Base-by-base conservation (phyloP, 2,888 invertebrate species). In the Ischnura elegans region DNA sequence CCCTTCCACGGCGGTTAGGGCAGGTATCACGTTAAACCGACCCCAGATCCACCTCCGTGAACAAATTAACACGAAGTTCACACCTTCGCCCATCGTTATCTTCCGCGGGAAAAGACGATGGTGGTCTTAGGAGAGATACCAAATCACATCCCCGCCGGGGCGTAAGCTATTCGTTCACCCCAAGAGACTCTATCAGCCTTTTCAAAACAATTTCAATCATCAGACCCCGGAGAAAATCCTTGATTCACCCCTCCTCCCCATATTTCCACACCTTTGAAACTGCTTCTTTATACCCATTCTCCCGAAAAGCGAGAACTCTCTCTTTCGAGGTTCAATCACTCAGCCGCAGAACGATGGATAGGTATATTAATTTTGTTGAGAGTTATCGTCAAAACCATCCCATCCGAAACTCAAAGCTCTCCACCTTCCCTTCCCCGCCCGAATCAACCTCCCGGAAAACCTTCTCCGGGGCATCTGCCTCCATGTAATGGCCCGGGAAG, bases 131-230 rank as follows among this genome's bases (percentile, higher is more conserved):
- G 10, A 36, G 10, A 76, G 5, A 25, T 25, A 25, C 2, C 21
- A 61, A 61, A 76, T 36, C 25, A 4, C 61, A 13, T 76, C 13
- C 6, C 13, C 36, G 13, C 36, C 36, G 10, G 76, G 36, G 36
- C 36, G 76, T 36, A 76, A 76, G 36, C 76, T 76, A 76, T 76
- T 29, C 29, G 25, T n/a, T 61, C n/a, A 0, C 61, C 8, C 3
- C 25, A n/a, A n/a, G 45, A 66, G 90, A 90, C 90, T 66, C 90
- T 66, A 90, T 90, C 90, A 90, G 45, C 55, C 90, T 42, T 90
- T 66, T 90, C 55, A 90, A 90, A 90, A 90, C 90, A 90, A 43
- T 90, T 90, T 90, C 90, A 90, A 90, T 90, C 66, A 90, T 90
- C 90, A 13, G 61, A 25, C 47, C 90, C 61, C 61, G 42, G 10